These are phyloP conservation scores for Molorchus minor DNA, from an alignment of 2,888 invertebrate species.

Conservation along the genomic window DNA sequence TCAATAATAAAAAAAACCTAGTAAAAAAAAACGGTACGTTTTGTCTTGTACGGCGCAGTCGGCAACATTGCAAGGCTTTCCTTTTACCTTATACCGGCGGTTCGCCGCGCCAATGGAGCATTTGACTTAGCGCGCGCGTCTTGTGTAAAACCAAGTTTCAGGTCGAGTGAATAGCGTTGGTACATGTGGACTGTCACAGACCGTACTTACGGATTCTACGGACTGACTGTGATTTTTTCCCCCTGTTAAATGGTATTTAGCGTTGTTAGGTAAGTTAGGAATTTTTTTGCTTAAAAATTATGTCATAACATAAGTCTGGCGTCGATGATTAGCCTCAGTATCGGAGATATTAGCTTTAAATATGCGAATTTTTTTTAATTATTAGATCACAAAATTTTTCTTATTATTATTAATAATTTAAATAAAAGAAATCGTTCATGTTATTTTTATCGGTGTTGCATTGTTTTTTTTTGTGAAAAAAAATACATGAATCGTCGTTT, in stretches of 20 bases:
- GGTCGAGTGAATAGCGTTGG: constrained; percentile 39
- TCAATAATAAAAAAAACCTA: not conserved
- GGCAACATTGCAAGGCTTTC: constrained; percentile 40
- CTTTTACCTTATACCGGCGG: constrained; percentile 41
- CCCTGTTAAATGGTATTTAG: constrained; percentile 3
- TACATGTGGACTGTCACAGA: constrained; percentile 34
- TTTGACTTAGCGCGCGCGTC: constrained; percentile 50
- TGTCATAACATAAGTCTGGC: too few relatives aligned
- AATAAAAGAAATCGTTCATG: too few relatives aligned
- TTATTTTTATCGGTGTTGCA: too few relatives aligned
- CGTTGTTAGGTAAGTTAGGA: constrained; percentile 19
- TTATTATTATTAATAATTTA: too few relatives aligned
- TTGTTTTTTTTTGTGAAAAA: too few relatives aligned
- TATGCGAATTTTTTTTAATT: too few relatives aligned
- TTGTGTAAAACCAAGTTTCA: constrained; percentile 36
- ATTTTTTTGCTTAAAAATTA: not conserved
- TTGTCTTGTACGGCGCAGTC: not conserved
- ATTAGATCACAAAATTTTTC: too few relatives aligned
- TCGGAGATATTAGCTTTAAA: too few relatives aligned
- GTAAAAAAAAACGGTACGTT: not conserved
- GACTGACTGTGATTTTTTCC: constrained; percentile 15
- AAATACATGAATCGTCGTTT: too few relatives aligned
- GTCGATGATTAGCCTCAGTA: too few relatives aligned
- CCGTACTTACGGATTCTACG: constrained; percentile 18
- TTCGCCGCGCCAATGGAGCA: constrained; percentile 38